Evolutionary conservation across 2,888 invertebrate genomes (phyloP), one percentile per base, ranked within the genome.

Genomic region (Bombylius major): DNA sequence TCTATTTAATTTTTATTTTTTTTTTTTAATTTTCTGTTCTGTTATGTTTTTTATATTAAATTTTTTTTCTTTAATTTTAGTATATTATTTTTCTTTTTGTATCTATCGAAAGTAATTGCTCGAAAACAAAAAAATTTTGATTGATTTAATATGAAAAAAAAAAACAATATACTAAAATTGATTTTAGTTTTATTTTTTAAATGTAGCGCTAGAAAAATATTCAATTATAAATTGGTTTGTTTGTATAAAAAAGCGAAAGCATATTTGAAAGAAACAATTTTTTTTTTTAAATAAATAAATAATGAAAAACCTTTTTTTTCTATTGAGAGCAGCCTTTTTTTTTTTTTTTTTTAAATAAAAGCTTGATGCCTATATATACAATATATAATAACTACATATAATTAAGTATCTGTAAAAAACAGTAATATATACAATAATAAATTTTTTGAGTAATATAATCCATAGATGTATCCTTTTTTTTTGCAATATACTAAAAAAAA

Each of bases 191-290:
- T 42, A 5, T 42, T 11, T 50, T 52, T 34, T 47, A 36, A 49
- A 42, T 46, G 56, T 56, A 56, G 56, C 53, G 56, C 56, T 56
- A 56, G 56, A 53, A 52, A 48, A 23, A 23, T 23, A 23, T 56
- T 53, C 56, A 53, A 56, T n/a, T n/a, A n/a, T n/a, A n/a, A n/a
- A n/a, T 53, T 53, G 39, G 56, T 56, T 53, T 56, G 53, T 56
- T 56, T 56, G 56, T 56, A 55, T 23, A 23, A 23, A 23, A 44
- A 53, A 56, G 50, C 52, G 32, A 53, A 53, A 53, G 56, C 56
- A 56, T 56, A 56, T 56, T 56, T 56, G 56, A 56, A 44, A 23
- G 23, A 23, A 23, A n/a, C n/a, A n/a, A n/a, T n/a, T n/a, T n/a
- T n/a, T n/a, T n/a, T n/a, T n/a, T n/a, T n/a, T n/a, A n/a, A 23